Evolutionary conservation across 2,888 invertebrate species (phyloP).

Genomic region (Thysanoteuthis rhombus): DNA sequence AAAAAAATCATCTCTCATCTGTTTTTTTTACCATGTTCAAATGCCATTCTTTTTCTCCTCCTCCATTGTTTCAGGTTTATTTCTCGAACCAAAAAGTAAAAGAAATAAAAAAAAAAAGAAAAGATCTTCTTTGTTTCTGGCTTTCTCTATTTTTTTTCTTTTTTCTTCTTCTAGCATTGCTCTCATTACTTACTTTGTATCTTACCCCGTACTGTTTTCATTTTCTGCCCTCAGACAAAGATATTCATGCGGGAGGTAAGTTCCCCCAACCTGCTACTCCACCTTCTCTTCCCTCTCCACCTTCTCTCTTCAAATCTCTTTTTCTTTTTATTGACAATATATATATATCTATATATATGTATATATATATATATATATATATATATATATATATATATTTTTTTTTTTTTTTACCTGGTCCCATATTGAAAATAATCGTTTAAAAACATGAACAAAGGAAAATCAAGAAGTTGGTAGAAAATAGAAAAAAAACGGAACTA

Average conservation of each 20-base stretch:
- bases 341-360: not conserved
- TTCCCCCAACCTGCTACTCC: not conserved
- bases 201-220: slow-evolving; percentile 31
- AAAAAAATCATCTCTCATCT: not conserved
- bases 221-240: slow-evolving; percentile 32
- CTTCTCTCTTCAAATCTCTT: not conserved
- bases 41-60: not conserved
- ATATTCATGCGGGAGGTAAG: slow-evolving; percentile 31
- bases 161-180: slow-evolving; percentile 27
- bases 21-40: not conserved
- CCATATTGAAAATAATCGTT: not conserved
- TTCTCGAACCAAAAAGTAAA: not conserved
- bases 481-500: no score
- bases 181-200: slow-evolving; percentile 29
- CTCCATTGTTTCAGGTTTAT: not conserved
- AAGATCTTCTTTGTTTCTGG: not conserved
- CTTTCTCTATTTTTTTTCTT: not conserved
- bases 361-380: no score
- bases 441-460: no score
- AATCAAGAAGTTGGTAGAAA: no score
- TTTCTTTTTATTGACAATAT: not conserved
- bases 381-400: not conserved
- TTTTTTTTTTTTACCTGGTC: not conserved
- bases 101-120: not conserved
- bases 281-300: not conserved